Base-by-base conservation (phyloP, 1,140 invertebrate genomes). In the Mamestra configurata region DNA sequence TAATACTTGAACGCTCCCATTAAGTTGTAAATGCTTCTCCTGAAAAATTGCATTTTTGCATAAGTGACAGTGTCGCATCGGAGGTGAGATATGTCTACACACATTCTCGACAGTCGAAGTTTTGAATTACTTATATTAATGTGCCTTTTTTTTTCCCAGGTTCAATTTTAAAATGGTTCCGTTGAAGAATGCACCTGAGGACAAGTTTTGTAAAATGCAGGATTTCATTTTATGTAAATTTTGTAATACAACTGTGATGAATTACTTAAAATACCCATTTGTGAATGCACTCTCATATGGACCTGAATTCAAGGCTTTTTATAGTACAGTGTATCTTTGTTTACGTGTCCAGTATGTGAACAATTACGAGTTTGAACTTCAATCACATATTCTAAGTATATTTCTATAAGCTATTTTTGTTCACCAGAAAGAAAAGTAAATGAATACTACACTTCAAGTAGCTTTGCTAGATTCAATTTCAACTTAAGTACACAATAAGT, bases 121-220 rank as follows among this genome's bases (percentile, higher is more conserved):
- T n/a, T n/a, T n/a, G n/a, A n/a, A n/a, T n/a, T n/a, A n/a, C n/a
- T n/a, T n/a, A 31, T 31, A 31, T 31, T 31, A n/a, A 18, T 37
- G 27, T 1, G n/a, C 27, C 68, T 76, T 68, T 55, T 57, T 10
- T 57, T n/a, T 53, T 66, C 89, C 77, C 91, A 92, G 91, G 84
- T 88, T 85, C 82, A 90, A 90, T 90, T 90, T 64, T 81, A 82
- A 72, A 79, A 53, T 18, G 24, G 40, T 55, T 64, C 27, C 18
- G 20, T 22, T 40, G 70, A 51, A 68, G 59, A 76, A 35, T 55
- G 46, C 61, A 64, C 59, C 15, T 20, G 22, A 27, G 51, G 37
- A 73, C 61, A 46, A 55, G 31, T 59, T 64, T 22, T 70, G 43
- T 37, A 70, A 20, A 66, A 53, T 71, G 66, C 35, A 31, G 27